Percentiles rank a stretch among this genome's conserved stretches.
phyloP scores from a whole-genome alignment of 2,113 vertebrate species.

The Chascanopsetta lugubris region DNA sequence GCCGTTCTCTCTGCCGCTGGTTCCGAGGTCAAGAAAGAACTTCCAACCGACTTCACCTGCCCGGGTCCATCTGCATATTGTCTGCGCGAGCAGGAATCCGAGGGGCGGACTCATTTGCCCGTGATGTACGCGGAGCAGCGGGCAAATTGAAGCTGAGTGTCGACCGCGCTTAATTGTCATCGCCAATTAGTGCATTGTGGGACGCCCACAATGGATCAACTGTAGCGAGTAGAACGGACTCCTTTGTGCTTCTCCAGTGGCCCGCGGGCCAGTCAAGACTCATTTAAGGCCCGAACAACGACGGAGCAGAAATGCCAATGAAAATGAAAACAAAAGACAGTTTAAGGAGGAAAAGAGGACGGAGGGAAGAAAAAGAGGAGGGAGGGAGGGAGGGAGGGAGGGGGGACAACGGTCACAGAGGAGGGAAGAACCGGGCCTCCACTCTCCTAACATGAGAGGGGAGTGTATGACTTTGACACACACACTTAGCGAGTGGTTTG shows the following conservation, averaged over 20 bases:
- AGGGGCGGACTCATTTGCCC: constrained; percentile 48
- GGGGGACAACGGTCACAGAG: constrained; percentile 78
- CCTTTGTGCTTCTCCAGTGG: constrained; percentile 95
- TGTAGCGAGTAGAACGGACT: constrained; percentile 86
- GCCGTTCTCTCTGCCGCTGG: neutral
- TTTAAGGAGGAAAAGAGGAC: constrained; percentile 74
- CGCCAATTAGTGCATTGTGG: constrained; percentile 96
- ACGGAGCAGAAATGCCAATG: constrained; percentile 88
- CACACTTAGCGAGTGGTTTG: constrained; percentile 47
- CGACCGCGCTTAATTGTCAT: constrained; percentile 88
- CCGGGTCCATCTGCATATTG: constrained; percentile 33
- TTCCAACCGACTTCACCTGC: constrained; percentile 31
- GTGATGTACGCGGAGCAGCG: constrained; percentile 75
- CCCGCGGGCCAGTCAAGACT: constrained; percentile 95
- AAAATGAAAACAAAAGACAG: constrained; percentile 85
- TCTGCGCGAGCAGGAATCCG: constrained; percentile 5
- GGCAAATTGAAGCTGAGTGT: constrained; percentile 86
- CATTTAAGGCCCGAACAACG: constrained; percentile 91
- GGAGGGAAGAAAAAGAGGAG: constrained; percentile 44
- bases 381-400: constrained; percentile 16
- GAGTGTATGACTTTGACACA: constrained; percentile 44
- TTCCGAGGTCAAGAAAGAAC: neutral
- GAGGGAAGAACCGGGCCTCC: constrained; percentile 69
- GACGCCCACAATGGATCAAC: constrained; percentile 90
- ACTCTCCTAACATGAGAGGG: constrained; percentile 62